A percentile compares a stretch with the other conserved stretches of the same genome.
Conservation (phyloP, 2,797 vertebrate species). For the Acestrorhynchus altus region DNA sequence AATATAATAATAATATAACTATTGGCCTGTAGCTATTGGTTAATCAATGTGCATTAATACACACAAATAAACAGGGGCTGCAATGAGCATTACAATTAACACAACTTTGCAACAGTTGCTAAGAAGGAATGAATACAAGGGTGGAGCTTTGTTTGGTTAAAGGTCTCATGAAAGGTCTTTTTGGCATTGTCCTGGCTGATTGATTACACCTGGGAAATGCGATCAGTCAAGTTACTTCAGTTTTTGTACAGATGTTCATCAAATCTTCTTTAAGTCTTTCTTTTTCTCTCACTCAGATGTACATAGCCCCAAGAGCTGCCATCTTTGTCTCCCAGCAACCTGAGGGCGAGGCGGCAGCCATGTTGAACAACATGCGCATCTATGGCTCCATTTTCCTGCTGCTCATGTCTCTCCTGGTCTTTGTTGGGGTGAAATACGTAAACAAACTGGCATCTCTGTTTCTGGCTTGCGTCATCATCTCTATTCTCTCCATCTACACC, state of each 20-base stretch:
- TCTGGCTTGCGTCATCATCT: constrained; percentile 89
- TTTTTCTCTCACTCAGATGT: constrained; percentile 74
- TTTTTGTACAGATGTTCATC: no score
- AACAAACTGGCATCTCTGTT: constrained; percentile 93
- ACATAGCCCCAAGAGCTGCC: constrained; percentile 83
- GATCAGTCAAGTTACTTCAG: not conserved
- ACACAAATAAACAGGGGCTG: no score
- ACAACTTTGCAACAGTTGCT: not conserved
- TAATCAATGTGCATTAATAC: no score
- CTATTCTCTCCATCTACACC: constrained; percentile 89
- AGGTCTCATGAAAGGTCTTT: not conserved
- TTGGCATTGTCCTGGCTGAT: no score
- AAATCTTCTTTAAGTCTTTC: not conserved
- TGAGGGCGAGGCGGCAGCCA: constrained; percentile 80
- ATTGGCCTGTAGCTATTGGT: no score
- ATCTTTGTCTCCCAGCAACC: constrained; percentile 77
- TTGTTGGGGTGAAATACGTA: constrained; percentile 91
- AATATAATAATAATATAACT: no score
- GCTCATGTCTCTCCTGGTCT: constrained; percentile 89
- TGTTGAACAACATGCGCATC: constrained; percentile 92
- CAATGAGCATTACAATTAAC: not conserved
- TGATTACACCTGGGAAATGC: not conserved
- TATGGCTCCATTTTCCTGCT: constrained; percentile 88
- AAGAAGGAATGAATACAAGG: not conserved
- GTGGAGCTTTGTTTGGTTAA: not conserved